Conservation (phyloP, 2,888 invertebrate genomes). For the Euspilapteryx auroguttella region DNA sequence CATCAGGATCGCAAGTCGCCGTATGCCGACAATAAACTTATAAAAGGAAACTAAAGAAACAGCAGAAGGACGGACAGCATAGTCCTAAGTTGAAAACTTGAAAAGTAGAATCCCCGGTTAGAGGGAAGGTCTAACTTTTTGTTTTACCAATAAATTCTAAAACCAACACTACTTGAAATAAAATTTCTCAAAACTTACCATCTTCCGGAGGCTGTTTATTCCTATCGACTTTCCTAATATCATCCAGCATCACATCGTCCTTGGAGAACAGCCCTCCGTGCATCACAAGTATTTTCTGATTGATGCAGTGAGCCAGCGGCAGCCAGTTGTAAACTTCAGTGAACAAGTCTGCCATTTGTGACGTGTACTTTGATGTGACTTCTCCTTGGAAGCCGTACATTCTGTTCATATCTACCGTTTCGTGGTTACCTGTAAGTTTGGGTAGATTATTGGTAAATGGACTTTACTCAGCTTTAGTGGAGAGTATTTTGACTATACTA, state of each 20-base stretch:
- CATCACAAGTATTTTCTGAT: slow-evolving; percentile 82
- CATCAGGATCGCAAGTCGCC: too few species aligned
- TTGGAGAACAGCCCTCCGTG: slow-evolving; percentile 97
- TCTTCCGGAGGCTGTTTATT: slow-evolving; percentile 97
- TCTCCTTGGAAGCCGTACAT: slow-evolving; percentile 99
- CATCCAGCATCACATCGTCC: slow-evolving; percentile 90
- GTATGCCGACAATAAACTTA: too few species aligned
- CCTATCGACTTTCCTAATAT: slow-evolving; percentile 85
- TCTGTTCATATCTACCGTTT: slow-evolving; percentile 97
- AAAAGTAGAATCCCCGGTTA: too few species aligned
- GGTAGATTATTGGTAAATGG: neutral
- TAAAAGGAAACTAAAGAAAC: too few species aligned
- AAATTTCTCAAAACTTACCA: slow-evolving; percentile 64
- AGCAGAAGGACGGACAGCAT: too few species aligned
- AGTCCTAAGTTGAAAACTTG: too few species aligned
- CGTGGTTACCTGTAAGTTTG: slow-evolving; percentile 84
- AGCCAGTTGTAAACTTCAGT: slow-evolving; percentile 99
- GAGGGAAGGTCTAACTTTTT: too few species aligned
- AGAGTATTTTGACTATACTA: too few species aligned
- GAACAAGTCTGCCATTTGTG: slow-evolving; percentile 95
- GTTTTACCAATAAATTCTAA: too few species aligned
- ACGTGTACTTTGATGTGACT: slow-evolving; percentile 92
- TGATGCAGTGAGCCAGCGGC: slow-evolving; percentile 94
- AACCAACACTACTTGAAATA: too few species aligned
- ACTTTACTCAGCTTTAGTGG: too few species aligned